phyloP scores from a whole-genome alignment of 2,113 vertebrate genomes.

The Tupaia tana region DNA sequence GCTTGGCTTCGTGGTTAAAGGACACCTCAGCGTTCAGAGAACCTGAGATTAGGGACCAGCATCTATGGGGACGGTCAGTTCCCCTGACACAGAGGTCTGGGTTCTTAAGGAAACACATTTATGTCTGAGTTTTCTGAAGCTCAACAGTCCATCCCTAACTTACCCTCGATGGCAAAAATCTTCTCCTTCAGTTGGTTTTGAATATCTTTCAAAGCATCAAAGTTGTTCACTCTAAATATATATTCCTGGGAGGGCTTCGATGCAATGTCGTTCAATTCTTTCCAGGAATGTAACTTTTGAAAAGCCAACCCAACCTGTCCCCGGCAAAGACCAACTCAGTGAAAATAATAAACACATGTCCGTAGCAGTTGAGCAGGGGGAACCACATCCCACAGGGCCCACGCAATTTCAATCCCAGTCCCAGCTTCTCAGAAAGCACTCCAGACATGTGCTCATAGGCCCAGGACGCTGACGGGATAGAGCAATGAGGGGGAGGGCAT shows the following conservation, averaged over 20 bases:
- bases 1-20: not conserved
- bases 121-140: not conserved
- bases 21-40: not conserved
- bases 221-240: conserved; percentile 82
- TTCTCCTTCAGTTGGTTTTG: conserved; percentile 83
- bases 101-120: not conserved
- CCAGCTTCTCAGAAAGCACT: too few species aligned
- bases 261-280: conserved; percentile 81
- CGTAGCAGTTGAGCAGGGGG: too few species aligned
- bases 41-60: not conserved
- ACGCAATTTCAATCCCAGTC: too few species aligned
- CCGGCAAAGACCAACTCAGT: not conserved
- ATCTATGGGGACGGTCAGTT: not conserved
- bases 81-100: not conserved
- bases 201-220: conserved; percentile 81
- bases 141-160: not conserved
- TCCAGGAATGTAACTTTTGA: rapidly evolving
- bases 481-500: too few species aligned
- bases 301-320: conserved; percentile 70
- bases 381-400: too few species aligned
- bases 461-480: too few species aligned
- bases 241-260: conserved; percentile 62
- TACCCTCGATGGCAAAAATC: conserved; percentile 88
- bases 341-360: not conserved
- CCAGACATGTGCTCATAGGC: too few species aligned